Evolutionary conservation across 2,113 vertebrate species (phyloP).

Genomic region (Mobula birostris): DNA sequence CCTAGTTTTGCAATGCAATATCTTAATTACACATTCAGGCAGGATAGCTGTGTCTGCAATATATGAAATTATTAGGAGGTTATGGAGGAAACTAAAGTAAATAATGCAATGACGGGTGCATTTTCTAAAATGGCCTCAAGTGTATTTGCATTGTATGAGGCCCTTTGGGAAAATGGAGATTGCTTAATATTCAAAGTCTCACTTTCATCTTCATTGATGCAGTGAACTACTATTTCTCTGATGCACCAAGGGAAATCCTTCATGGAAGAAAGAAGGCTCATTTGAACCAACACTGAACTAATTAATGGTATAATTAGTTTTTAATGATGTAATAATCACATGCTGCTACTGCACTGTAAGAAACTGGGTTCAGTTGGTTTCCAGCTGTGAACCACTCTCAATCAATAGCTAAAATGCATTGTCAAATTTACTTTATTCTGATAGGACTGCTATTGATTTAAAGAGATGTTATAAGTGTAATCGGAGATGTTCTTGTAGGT

Average conservation of each 20-base stretch:
- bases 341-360: background rate
- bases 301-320: conserved; percentile 32
- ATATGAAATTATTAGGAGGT: background rate
- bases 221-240: background rate
- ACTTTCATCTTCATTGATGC: conserved; percentile 7
- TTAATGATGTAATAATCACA: conserved; percentile 26
- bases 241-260: conserved; percentile 25
- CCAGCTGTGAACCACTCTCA: background rate
- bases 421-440: background rate
- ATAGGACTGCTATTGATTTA: background rate
- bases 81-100: background rate
- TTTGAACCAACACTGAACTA: conserved; percentile 5
- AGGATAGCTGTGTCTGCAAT: background rate
- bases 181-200: conserved; percentile 19
- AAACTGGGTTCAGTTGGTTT: background rate
- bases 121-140: conserved; percentile 14
- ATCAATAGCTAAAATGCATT: background rate
- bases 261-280: conserved; percentile 2
- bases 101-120: background rate
- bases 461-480: background rate
- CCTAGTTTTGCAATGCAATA: background rate
- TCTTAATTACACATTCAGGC: conserved; percentile 10
- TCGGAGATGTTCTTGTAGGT: background rate
- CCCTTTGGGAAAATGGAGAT: background rate
- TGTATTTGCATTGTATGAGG: background rate